Evolutionary conservation across 2,888 invertebrate species (phyloP).

Genomic region (Salticus scenicus): DNA sequence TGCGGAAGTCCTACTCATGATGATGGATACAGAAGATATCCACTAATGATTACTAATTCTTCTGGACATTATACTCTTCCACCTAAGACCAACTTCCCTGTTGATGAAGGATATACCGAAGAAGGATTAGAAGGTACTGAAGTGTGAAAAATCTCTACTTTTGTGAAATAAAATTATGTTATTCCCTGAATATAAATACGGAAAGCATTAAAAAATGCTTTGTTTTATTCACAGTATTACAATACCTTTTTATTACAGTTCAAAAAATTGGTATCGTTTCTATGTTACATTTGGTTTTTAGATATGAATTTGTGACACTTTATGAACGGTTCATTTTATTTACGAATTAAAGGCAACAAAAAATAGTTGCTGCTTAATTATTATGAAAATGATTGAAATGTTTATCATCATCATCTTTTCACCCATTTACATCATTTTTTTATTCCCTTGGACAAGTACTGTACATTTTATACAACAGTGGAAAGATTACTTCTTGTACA

Average conservation of each 20-base stretch:
- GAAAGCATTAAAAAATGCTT: constrained; percentile 17
- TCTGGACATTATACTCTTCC: constrained; percentile 78
- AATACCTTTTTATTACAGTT: constrained; percentile 31
- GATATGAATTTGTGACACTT: too few species aligned
- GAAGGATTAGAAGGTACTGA: constrained; percentile 72
- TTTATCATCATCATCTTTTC: constrained; percentile 28
- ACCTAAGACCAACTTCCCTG: constrained; percentile 82
- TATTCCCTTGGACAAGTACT: constrained; percentile 21
- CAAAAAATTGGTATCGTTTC: constrained; percentile 23
- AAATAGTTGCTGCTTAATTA: too few species aligned
- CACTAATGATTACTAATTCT: constrained; percentile 64
- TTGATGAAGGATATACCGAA: constrained; percentile 86
- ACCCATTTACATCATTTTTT: constrained; percentile 23
- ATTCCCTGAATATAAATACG: too few species aligned
- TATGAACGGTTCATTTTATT: too few species aligned
- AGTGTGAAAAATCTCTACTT: constrained; percentile 61
- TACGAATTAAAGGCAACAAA: too few species aligned
- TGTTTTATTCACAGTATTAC: constrained; percentile 61
- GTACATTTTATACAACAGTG: constrained; percentile 40
- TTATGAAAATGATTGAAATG: neutral
- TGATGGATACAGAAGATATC: constrained; percentile 52
- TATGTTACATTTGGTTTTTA: too few species aligned
- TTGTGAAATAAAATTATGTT: neutral
- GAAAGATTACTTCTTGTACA: constrained; percentile 41
- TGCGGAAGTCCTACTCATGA: constrained; percentile 74